Evolutionary conservation across 1,140 invertebrate species (phyloP), one percentile per base, ranked within the genome.

Genomic region (Drosophila nikananu): DNA sequence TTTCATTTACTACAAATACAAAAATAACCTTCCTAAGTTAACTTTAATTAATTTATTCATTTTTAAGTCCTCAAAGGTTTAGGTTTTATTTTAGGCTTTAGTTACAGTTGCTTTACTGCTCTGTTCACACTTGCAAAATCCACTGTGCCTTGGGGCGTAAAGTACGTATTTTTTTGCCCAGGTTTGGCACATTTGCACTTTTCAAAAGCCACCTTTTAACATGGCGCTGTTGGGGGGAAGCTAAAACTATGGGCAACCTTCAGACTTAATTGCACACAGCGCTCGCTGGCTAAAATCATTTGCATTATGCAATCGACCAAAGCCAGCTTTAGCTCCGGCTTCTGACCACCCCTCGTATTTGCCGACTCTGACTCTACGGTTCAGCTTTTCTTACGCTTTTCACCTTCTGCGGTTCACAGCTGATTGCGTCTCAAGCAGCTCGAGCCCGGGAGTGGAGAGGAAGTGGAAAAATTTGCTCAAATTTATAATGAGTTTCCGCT

Each of bases 211-310:
- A 75, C 57, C 73, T 81, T 77, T 81, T 64, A 81, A 48, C 64
- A 82, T 48, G 59, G 52, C 59, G 21, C 44, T 51, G 44, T 27
- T 9, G 21, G 15, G 41, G 39, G 19, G 35, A 21, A 32, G 37
- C 55, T 21, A 60, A 42, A 76, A 66, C 62, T 49, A 66, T 70
- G 71, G 63, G 51, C 83, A 87, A 89, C 84, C 84, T 87, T 87
- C 86, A 87, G 81, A 89, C 81, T 84, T 89, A 87, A 87, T 87
- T 87, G 84, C 84, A 90, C 84, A 90, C 71, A 64, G 72, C 67
- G 49, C 58, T 49, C 68, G 57, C 42, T 66, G 61, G 84, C 78
- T 84, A 72, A 90, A 57, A 90, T 90, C 73, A 87, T 86, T 86
- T 86, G 82, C 83, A 86, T 86, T 86, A 81, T 81, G 66, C 82